These are phyloP conservation scores for Aramus guarauna DNA, from an alignment of 2,113 vertebrate genomes.

Conservation along the genomic window DNA sequence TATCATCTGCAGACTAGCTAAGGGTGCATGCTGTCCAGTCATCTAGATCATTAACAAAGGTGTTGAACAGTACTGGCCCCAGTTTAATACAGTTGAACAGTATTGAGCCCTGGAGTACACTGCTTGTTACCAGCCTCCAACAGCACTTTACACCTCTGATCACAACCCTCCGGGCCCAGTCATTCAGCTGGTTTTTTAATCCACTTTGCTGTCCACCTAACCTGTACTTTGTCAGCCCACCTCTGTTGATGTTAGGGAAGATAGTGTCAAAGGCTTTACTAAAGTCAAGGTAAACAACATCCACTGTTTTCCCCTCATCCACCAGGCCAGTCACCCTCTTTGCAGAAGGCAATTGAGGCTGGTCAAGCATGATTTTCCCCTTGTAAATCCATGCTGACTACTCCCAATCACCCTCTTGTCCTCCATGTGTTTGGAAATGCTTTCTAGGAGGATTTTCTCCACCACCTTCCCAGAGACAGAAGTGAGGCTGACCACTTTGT, in stretches of 20 bases:
- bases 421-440: neutral
- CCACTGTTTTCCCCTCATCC: neutral
- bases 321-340: neutral
- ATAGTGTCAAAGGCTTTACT: neutral
- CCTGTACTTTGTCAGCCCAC: neutral
- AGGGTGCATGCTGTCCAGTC: neutral
- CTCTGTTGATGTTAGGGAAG: neutral
- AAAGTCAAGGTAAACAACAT: neutral
- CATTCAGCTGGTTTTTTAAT: neutral
- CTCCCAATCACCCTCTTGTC: neutral
- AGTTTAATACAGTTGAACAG: too few relatives aligned
- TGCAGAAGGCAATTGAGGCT: neutral
- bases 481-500: neutral
- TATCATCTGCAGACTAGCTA: neutral
- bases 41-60: neutral
- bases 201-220: neutral
- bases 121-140: rapidly evolving
- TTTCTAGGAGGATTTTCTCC: neutral
- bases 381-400: neutral
- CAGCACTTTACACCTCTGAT: too few relatives aligned
- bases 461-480: neutral
- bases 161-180: neutral
- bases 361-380: neutral
- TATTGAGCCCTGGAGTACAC: neutral
- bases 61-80: neutral